Evolutionary conservation across 2,888 invertebrate genomes (phyloP), one percentile per base, ranked within the genome.

Genomic region (Callyntrura guangdongensis): DNA sequence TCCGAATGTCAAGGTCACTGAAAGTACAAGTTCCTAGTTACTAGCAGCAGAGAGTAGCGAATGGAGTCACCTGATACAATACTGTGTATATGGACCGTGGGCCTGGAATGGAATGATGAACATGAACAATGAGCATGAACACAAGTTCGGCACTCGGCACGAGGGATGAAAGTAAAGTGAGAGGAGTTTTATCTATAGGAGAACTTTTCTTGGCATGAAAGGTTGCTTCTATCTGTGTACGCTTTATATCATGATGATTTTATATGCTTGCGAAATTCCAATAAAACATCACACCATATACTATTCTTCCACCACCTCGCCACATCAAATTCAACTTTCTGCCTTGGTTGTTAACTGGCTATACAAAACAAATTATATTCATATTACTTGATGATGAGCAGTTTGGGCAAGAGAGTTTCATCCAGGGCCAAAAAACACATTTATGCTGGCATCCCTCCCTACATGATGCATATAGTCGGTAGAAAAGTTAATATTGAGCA

Each of bases 81-180:
- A 83, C 77, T 84, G 61, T 77, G 49, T 79, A n/a, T n/a, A n/a
- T n/a, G 84, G 85, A 69, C 53, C 47, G 85, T 85, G 64, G n/a
- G 22, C 36, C 89, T 89, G 89, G 85, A 89, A 89, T 89, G 89
- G 89, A 89, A 85, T 89, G 89, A 89, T 89, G 89, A 89, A 89
- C 89, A 89, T 89, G 89, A 89, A 89, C 83, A 89, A 83, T 89
- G 89, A 89, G 89, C 89, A 85, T 89, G 89, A 64, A 85, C 89
- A 89, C 74, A 36, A 85, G 64, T 67, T 74, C 45, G 27, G 82
- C 64, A 64, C 56, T 84, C 89, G 47, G 82, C 82, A 83, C 56
- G 83, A 83, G 36, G 72, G 81, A 82, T 89, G 89, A 64, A 89
- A 69, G 27, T 59, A 36, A 81, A 81, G 56, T 81, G 79, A 56